Conservation (phyloP, 2,888 invertebrate species). For the Magallana nippona region DNA sequence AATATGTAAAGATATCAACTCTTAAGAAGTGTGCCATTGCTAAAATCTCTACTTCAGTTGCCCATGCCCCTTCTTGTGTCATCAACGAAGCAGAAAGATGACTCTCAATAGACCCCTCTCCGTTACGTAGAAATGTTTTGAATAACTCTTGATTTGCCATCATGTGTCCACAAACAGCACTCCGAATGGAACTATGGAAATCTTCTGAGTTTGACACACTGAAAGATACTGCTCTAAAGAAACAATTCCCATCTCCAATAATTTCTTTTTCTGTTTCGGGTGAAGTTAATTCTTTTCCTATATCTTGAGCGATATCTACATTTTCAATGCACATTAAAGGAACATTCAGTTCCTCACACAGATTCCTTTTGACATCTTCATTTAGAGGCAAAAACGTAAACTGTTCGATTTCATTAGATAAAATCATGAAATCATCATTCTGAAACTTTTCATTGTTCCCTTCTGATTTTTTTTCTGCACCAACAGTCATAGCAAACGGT, state of each 20-base stretch:
- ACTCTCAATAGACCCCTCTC: not conserved
- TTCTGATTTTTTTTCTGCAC: too few species aligned
- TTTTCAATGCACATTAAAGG: too few species aligned
- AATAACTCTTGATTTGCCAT: not conserved
- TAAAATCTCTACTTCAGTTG: not conserved
- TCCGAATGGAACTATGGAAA: not conserved
- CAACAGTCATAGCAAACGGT: too few species aligned
- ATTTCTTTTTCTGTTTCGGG: not conserved
- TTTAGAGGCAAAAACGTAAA: too few species aligned
- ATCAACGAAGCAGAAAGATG: not conserved
- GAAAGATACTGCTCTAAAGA: not conserved
- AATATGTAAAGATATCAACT: not conserved
- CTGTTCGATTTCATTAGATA: too few species aligned
- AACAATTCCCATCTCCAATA: constrained; percentile 8
- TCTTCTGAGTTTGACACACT: not conserved
- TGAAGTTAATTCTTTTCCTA: not conserved
- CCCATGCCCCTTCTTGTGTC: not conserved
- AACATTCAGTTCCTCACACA: not conserved
- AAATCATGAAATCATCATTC: too few species aligned
- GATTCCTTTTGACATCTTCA: too few species aligned
- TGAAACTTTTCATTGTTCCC: too few species aligned
- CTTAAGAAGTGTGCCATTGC: not conserved
- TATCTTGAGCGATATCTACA: not conserved
- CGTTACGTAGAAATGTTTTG: not conserved
- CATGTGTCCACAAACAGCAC: not conserved